A percentile compares a stretch with the other conserved stretches of the same genome.
Evolutionary conservation across 2,797 vertebrate species (phyloP).

Genomic region (Leptoclinus maculatus): DNA sequence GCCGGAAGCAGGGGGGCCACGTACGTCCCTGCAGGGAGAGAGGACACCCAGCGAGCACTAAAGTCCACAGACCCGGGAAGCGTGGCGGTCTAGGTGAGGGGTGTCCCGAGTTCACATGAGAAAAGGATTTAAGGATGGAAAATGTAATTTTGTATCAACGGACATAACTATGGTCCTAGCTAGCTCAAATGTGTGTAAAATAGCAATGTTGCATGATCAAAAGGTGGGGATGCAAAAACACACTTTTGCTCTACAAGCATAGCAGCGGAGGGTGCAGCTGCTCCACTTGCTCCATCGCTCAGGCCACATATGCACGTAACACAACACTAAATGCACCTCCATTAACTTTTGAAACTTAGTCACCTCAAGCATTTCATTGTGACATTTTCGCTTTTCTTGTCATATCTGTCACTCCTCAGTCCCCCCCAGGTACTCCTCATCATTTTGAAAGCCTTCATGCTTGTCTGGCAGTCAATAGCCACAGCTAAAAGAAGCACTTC

Average conservation of each 20-base stretch:
- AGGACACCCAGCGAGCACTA: too few species aligned
- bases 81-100: neutral
- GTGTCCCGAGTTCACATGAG: neutral
- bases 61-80: neutral
- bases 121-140: neutral
- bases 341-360: constrained; percentile 26
- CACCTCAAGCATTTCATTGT: constrained; percentile 3
- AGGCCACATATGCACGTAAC: neutral
- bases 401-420: constrained; percentile 21
- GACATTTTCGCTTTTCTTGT: constrained; percentile 3
- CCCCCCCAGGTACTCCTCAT: constrained; percentile 10
- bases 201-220: neutral
- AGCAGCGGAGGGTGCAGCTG: neutral
- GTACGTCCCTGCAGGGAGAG: neutral
- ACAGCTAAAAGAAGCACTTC: neutral
- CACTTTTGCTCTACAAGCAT: neutral
- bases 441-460: constrained; percentile 45
- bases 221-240: neutral
- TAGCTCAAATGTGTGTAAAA: neutral
- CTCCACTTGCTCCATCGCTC: neutral
- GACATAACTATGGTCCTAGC: neutral
- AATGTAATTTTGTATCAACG: neutral
- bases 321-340: neutral
- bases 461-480: constrained; percentile 31
- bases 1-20: neutral